Base-by-base conservation (phyloP, 2,888 invertebrate species). In the Trissonchulus sp. region DNA sequence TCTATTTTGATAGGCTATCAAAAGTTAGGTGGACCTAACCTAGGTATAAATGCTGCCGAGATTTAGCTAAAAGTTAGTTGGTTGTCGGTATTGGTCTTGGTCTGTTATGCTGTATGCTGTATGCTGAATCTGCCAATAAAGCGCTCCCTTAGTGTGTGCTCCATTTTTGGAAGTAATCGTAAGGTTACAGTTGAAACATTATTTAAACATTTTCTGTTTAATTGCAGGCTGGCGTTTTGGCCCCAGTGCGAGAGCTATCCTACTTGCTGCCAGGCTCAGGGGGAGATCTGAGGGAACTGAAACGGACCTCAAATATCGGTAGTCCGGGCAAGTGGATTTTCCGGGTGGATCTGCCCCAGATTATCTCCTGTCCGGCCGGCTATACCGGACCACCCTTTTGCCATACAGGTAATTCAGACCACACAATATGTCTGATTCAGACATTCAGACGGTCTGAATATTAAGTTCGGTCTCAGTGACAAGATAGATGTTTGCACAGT, bases 291-390 rank as follows among this genome's bases (percentile, higher is more conserved):
- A 31, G 18, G 31, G 2, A 36, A n/a, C 36, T 76, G n/a, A 18
- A 1, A 15, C 18, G 15, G 33, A 68, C 34, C 1, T 75, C 82
- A 23, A 83, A 83, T 74, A 79, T 84, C 28, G 82, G 79, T 2
- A 80, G 80, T 48, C 81, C 80, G 18, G 83, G 83, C 18, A 81
- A 81, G 76, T 83, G 83, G 83, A 79, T 84, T 76, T 81, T 80
- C 73, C 74, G 80, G 8, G 73, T 83, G 3, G 82, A 82, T 65
- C 48, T 76, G 18, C 60, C 71, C 3, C 76, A 76, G 2, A 76
- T 81, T 35, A 78, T 76, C 23, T 34, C 74, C 2, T 83, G 83
- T 75, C 83, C 83, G 1, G 79, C 80, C 1, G 83, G 83, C 18
- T 63, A 78, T 28, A 74, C 75, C 1, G 78, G 78, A 1, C 79